Evolutionary conservation across 2,797 vertebrate genomes (phyloP), one percentile per base, ranked within the genome.

Genomic region (Anas acuta): DNA sequence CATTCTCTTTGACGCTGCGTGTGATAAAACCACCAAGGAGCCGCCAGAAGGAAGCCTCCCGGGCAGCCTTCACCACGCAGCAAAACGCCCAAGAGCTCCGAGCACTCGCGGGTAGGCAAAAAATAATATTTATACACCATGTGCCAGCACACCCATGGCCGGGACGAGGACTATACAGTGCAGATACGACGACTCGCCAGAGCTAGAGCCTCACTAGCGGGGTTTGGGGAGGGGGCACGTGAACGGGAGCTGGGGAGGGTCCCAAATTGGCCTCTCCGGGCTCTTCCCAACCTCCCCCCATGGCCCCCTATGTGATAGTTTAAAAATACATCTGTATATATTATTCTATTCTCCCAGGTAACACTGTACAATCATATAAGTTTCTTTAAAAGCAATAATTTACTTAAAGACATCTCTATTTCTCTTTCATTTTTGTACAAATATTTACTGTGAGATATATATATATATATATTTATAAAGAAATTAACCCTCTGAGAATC

Each of bases 351-450:
- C 94, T 97, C 92, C 70, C 97, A 94, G 94, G 94, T 96, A 82
- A 93, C 92, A 96, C 95, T 97, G 92, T 97, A 97, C 97, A 97
- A 43, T 95, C 94, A 84, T 96, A 95, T 79, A 93, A 95, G 95
- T 93, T 94, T 76, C 85, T 96, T 97, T 96, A 96, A 96, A 97
- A 97, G 96, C 92, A 97, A 95, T 97, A 95, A 96, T 97, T 97
- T 97, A 97, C 96, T 96, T 96, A 95, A 96, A 97, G 93, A 97
- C 93, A 88, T 90, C 89, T 97, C 93, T 96, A 92, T 86, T 89
- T 94, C 79, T 95, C 92, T 83, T 90, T 88, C 1, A 0, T 37
- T 93, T 95, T 96, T 95, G 90, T 96, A 97, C 96, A 97, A 97
- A 97, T 97, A 96, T 97, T 97, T 95, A 97, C 94, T 78, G 80